These are phyloP conservation scores for Subacronicta megacephala DNA, from an alignment of 2,888 invertebrate genomes.

Conservation along the genomic window DNA sequence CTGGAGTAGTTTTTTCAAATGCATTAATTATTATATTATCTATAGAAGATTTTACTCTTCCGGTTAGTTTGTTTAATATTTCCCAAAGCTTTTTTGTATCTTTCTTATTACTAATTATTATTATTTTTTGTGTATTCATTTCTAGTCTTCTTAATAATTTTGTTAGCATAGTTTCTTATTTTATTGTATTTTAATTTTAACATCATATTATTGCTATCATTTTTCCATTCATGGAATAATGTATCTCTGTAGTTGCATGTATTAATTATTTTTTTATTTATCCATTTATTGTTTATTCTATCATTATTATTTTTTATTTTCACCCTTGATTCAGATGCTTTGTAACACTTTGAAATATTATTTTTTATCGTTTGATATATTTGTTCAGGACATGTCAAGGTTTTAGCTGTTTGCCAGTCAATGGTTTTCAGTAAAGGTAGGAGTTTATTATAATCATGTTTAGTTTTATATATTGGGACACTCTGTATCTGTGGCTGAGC, in stretches of 20 bases:
- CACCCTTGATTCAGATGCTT: not conserved
- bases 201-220: no score
- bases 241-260: no score
- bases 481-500: not conserved
- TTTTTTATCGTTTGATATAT: not conserved
- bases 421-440: not conserved
- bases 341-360: not conserved
- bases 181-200: not conserved
- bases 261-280: not conserved
- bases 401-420: not conserved
- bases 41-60: not conserved
- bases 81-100: not conserved
- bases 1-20: no score
- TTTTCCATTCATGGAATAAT: no score
- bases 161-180: not conserved
- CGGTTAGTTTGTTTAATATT: conserved; percentile 1
- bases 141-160: not conserved
- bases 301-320: not conserved
- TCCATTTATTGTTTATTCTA: not conserved
- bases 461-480: not conserved
- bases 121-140: not conserved
- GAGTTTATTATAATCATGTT: not conserved
- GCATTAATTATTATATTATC: no score
- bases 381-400: not conserved
- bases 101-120: no score